Evolutionary conservation across 2,113 vertebrate genomes (phyloP), one percentile per base, ranked within the genome.

Genomic region (Mustelus asterias): DNA sequence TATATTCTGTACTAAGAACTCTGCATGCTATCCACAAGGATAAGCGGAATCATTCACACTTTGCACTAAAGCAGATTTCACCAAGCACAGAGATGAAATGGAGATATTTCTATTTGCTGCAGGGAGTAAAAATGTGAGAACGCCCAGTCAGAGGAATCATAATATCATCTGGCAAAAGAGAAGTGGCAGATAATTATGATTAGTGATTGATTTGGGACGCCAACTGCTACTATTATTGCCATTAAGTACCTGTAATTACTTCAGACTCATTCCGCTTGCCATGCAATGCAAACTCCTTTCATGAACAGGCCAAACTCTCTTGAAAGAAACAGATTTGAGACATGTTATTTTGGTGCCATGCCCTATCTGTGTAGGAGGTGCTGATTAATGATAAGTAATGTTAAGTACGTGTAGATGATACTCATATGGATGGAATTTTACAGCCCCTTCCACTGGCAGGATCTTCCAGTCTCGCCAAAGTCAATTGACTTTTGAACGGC

Each of bases 121-220:
- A 22, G 14, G 37, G 60, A 93, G 20, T 33, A 93, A 93, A 93
- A 37, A n/a, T 60, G 86, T 16, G 44, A 41, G 26, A 11, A 33
- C 3, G 29, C 60, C 26, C 88, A 88, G 48, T 29, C 54, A 60
- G 7, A 22, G n/a, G 16, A 22, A 93, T 93, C 60, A n/a, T 65
- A 65, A 65, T 65, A 37, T 18, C 80, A 41, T n/a, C 2, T 37
- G 60, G 58, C 29, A 58, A 92, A 63, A 33, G n/a, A 29, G 13
- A 80, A 37, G n/a, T 93, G 89, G 60, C 58, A 65, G 63, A 37
- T 93, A 93, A 93, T 93, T 92, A 92, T 1, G 16, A 92, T 65
- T 33, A 92, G 29, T n/a, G 60, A 65, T 92, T 63, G 58, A 92
- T 18, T 72, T 63, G 29, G 33, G 89, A 65, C 33, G 5, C 63